These are phyloP conservation scores for Gambusia affinis DNA, from an alignment of 2,113 vertebrate genomes.

Conservation along the genomic window DNA sequence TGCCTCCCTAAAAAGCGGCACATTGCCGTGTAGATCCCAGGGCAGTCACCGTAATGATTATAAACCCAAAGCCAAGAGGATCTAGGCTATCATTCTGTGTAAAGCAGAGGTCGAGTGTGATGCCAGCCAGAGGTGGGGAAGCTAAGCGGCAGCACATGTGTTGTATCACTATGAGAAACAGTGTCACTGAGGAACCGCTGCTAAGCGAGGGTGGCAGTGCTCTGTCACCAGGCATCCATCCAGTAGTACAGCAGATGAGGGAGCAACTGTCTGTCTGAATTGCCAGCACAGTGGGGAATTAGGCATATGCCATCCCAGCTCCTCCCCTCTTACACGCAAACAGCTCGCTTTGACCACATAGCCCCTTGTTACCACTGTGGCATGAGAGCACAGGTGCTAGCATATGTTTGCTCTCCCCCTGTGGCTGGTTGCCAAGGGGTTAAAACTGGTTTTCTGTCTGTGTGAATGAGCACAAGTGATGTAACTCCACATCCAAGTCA, in stretches of 20 bases:
- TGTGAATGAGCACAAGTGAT: neutral
- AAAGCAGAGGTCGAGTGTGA: conserved; percentile 11
- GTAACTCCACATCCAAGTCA: neutral
- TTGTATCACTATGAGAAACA: conserved; percentile 24
- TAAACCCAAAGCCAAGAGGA: conserved; percentile 17
- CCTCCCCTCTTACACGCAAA: conserved; percentile 14
- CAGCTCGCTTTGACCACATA: conserved; percentile 14
- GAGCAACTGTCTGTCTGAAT: conserved; percentile 70
- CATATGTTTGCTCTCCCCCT: conserved; percentile 52
- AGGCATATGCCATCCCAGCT: conserved; percentile 53
- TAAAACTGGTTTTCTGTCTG: conserved; percentile 4
- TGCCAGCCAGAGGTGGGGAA: conserved; percentile 43
- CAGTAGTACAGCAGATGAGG: conserved; percentile 74
- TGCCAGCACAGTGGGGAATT: conserved; percentile 62
- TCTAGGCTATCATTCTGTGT: conserved; percentile 20
- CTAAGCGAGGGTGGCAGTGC: conserved; percentile 42
- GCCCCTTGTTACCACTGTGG: conserved; percentile 23
- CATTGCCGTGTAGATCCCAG: conserved; percentile 8
- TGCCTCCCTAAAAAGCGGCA: conserved; percentile 16
- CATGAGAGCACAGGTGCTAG: conserved; percentile 58
- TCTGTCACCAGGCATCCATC: conserved; percentile 60
- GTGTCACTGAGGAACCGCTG: conserved; percentile 18
- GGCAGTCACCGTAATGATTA: conserved; percentile 33
- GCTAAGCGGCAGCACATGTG: conserved; percentile 32
- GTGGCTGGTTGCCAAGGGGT: conserved; percentile 1